Conservation (phyloP, 2,797 vertebrate species). For the Rhyacichthys aspro region DNA sequence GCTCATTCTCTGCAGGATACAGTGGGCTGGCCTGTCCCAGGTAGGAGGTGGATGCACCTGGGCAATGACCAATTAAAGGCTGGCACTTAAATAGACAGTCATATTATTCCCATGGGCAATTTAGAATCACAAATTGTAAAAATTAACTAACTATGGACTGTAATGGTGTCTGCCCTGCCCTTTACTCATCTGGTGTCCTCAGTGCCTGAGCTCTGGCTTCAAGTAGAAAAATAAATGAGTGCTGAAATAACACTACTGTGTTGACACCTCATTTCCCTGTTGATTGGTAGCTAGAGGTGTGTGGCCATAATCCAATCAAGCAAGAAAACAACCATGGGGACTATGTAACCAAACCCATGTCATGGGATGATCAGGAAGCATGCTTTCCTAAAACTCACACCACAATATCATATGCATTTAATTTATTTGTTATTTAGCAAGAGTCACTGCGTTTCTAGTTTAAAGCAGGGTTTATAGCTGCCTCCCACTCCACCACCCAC, state of each 20-base stretch:
- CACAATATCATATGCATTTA: neutral
- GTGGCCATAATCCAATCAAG: constrained; percentile 84
- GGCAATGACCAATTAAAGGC: no score
- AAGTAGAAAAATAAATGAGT: constrained; percentile 80
- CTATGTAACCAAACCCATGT: constrained; percentile 66
- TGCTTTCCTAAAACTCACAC: constrained; percentile 23
- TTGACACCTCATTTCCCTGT: constrained; percentile 86
- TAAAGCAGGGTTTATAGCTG: constrained; percentile 2
- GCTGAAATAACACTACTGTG: constrained; percentile 80
- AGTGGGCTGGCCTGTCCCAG: no score
- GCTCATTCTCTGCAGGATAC: no score
- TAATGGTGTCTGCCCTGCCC: neutral
- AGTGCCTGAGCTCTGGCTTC: constrained; percentile 61
- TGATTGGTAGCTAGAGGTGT: constrained; percentile 82
- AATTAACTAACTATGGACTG: no score
- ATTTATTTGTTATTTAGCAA: neutral
- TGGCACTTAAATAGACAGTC: no score
- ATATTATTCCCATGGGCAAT: no score
- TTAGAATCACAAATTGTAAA: neutral
- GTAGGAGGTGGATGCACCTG: no score
- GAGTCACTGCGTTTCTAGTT: neutral
- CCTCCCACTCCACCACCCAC: no score
- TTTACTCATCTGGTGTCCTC: constrained; percentile 64
- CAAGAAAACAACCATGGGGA: constrained; percentile 72
- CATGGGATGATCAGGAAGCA: constrained; percentile 17